Percentiles rank a stretch among this genome's conserved stretches.
Evolutionary conservation across 2,888 invertebrate species (phyloP).

Genomic region (Philaethria dido): DNA sequence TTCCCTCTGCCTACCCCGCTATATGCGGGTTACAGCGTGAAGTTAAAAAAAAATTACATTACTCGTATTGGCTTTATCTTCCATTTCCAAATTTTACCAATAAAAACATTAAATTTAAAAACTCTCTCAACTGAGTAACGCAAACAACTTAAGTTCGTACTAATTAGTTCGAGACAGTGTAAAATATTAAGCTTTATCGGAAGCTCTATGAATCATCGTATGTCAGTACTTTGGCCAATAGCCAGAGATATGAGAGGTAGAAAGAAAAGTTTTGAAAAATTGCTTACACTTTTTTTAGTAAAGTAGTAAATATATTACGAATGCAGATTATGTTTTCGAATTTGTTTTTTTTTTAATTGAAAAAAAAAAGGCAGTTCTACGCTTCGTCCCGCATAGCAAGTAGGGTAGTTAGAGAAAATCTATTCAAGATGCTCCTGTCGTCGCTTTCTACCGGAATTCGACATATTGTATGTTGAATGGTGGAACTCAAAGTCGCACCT

Average conservation of each 20-base stretch:
- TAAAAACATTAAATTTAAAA: slow-evolving; percentile 12
- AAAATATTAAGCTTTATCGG: slow-evolving; percentile 20
- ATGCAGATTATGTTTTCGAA: not conserved
- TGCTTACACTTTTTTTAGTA: slow-evolving; percentile 5
- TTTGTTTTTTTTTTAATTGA: not conserved
- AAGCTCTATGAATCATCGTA: slow-evolving; percentile 16
- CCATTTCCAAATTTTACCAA: too few relatives aligned
- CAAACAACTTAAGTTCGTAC: slow-evolving; percentile 10
- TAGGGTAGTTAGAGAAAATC: too few relatives aligned
- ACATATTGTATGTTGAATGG: too few relatives aligned
- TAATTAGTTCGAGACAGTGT: slow-evolving; percentile 20
- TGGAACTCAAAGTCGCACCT: too few relatives aligned
- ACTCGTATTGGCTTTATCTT: too few relatives aligned
- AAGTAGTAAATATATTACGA: not conserved
- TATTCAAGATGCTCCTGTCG: too few relatives aligned
- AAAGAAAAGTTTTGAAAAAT: slow-evolving; percentile 13
- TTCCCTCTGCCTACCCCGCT: too few relatives aligned
- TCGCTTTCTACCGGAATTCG: too few relatives aligned
- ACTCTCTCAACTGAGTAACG: slow-evolving; percentile 3
- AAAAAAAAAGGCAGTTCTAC: too few relatives aligned
- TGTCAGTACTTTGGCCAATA: slow-evolving; percentile 18
- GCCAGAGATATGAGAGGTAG: slow-evolving; percentile 7
- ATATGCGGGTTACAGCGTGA: too few relatives aligned
- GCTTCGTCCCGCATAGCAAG: too few relatives aligned
- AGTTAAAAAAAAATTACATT: too few relatives aligned